Percentiles rank a stretch among this genome's conserved stretches.
Evolutionary conservation across 2,888 invertebrate species (phyloP).

Genomic region (Polymixis flavicincta): DNA sequence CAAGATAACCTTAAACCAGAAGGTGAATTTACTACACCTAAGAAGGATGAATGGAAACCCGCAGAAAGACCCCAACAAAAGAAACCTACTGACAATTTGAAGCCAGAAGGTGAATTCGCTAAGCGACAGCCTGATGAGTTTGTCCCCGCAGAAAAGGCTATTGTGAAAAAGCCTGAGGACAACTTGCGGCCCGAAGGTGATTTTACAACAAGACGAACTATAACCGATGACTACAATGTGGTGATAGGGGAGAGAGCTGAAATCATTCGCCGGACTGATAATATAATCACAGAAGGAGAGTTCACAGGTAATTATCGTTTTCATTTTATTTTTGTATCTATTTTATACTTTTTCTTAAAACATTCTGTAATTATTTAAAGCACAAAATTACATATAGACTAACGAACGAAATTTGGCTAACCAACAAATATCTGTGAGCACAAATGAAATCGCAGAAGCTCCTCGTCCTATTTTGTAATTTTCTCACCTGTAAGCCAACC

Average conservation of each 20-base stretch:
- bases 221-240: constrained; percentile 91
- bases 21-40: constrained; percentile 88
- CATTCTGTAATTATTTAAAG: constrained; percentile 1
- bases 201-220: constrained; percentile 89
- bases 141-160: constrained; percentile 83
- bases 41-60: constrained; percentile 84
- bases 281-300: constrained; percentile 92
- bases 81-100: constrained; percentile 89
- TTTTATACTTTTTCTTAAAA: neutral
- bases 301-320: constrained; percentile 89
- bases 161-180: constrained; percentile 66
- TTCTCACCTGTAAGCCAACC: neutral
- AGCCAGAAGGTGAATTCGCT: constrained; percentile 89
- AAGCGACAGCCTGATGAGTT: constrained; percentile 78
- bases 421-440: neutral
- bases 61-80: constrained; percentile 84
- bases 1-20: constrained; percentile 79
- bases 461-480: neutral
- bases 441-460: constrained; percentile 3
- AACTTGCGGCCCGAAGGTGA: constrained; percentile 87
- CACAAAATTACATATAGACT: neutral
- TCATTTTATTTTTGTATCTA: neutral
- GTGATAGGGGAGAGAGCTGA: constrained; percentile 92
- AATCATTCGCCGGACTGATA: constrained; percentile 92
- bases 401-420: neutral